Base-by-base conservation (phyloP, 2,113 vertebrate species). In the Ailurus styani region DNA sequence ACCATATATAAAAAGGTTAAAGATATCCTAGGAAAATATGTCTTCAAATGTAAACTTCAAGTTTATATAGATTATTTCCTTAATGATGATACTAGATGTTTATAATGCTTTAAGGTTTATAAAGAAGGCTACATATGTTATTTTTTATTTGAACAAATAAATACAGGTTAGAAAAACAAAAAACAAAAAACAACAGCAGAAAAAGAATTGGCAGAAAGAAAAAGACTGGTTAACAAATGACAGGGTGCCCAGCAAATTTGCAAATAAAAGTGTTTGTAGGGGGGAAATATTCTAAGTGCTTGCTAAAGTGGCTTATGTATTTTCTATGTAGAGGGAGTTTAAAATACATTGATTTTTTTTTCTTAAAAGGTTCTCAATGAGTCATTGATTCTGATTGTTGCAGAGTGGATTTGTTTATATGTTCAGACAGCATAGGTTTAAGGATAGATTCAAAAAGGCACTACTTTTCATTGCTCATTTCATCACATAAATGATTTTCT, bases 311-410 rank as follows among this genome's bases (percentile, higher is more conserved):
- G 34, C 25, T 14, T 60, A 21, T 64, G 55, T 64, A 54, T 92
- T 91, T 97, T 96, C 40, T 52, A 6, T 29, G 13, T 47, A 75
- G 73, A 79, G 2, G 40, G n/a, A 60, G 37, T 60, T 81, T 73
- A 84, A 93, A 96, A 91, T 72, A 25, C 55, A 90, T 93, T n/a
- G 62, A 94, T 98, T 97, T 97, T 37, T 97, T 66, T 66, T 66
- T 66, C 12, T 27, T 45, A 94, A 97, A 90, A 85, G 42, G 11
- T 90, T 96, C 90, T 96, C 93, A 96, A 97, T 68, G 95, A 96
- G 91, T 47, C 78, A 96, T 88, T 93, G 96, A 96, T 97, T 93
- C 84, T 72, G 47, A 91, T 18, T 90, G 37, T 27, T 92, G 23
- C 68, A 75, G 42, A 93, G 42, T 87, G 27, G 81, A 90, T 93